These are phyloP conservation scores for Sebastes paucispinis DNA, from an alignment of 2,797 vertebrate species.

Conservation along the genomic window DNA sequence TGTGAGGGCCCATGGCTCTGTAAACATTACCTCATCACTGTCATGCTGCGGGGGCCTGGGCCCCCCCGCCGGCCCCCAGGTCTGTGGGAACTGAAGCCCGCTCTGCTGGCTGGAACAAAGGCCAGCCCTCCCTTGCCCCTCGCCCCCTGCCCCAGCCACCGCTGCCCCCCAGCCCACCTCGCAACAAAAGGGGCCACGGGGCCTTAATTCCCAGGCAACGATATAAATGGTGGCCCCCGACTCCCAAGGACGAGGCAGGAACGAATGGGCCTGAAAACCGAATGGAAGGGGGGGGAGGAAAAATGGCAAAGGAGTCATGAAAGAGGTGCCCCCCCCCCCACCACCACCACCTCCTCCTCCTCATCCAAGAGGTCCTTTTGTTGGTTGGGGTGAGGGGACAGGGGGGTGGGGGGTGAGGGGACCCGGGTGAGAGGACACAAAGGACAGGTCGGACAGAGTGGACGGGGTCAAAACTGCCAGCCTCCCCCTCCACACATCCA, in stretches of 20 bases:
- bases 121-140: constrained; percentile 78
- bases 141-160: constrained; percentile 76
- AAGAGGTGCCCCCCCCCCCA: constrained; percentile 62
- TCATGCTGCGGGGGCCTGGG: constrained; percentile 35
- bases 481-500: constrained; percentile 28
- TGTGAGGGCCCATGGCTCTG: constrained; percentile 56
- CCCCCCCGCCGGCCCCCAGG: constrained; percentile 37
- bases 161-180: constrained; percentile 78
- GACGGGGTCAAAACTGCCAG: constrained; percentile 73
- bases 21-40: constrained; percentile 84
- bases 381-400: constrained; percentile 46
- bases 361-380: constrained; percentile 60
- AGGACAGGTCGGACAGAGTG: constrained; percentile 78
- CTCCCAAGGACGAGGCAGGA: constrained; percentile 84
- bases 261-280: constrained; percentile 79
- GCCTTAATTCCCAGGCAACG: constrained; percentile 91
- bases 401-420: constrained; percentile 38
- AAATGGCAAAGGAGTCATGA: constrained; percentile 84
- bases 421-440: constrained; percentile 69
- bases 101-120: constrained; percentile 89
- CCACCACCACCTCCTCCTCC: constrained; percentile 29
- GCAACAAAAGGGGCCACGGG: constrained; percentile 84
- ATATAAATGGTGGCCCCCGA: constrained; percentile 86
- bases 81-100: constrained; percentile 90
- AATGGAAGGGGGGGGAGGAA: constrained; percentile 69